Conservation (phyloP, 2,113 vertebrate species). For the Leuciscus idus region DNA sequence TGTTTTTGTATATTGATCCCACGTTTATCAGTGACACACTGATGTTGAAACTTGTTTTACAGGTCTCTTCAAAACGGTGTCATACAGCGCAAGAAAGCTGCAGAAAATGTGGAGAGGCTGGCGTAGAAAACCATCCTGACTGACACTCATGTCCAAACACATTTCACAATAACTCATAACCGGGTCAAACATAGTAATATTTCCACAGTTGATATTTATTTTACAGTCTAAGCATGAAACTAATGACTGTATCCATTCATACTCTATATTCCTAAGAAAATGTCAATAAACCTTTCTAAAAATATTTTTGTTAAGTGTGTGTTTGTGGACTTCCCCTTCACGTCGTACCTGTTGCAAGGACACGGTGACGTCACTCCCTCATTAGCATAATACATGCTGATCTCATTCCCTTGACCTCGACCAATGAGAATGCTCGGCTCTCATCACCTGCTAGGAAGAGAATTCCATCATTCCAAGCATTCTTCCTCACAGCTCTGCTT, state of each 20-base stretch:
- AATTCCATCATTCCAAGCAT: constrained; percentile 93
- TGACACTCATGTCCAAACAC: not conserved
- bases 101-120: constrained; percentile 92
- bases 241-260: not conserved
- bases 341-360: constrained; percentile 69
- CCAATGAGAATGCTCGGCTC: constrained; percentile 78
- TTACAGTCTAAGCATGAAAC: not conserved
- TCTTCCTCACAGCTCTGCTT: constrained; percentile 77
- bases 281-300: not conserved
- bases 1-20: not conserved
- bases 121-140: constrained; percentile 77
- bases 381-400: constrained; percentile 84
- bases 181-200: not conserved
- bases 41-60: constrained; percentile 41
- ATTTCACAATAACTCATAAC: not conserved
- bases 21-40: not conserved
- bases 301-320: not conserved
- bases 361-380: constrained; percentile 70
- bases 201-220: not conserved
- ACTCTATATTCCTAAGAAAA: not conserved
- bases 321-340: not conserved
- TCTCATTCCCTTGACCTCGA: constrained; percentile 64
- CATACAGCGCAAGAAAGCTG: constrained; percentile 88
- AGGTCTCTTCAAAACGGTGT: constrained; percentile 87
- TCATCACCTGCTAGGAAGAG: constrained; percentile 91